Evolutionary conservation across 2,888 invertebrate species (phyloP), one percentile per base, ranked within the genome.

Genomic region (Phyto melanocephala): DNA sequence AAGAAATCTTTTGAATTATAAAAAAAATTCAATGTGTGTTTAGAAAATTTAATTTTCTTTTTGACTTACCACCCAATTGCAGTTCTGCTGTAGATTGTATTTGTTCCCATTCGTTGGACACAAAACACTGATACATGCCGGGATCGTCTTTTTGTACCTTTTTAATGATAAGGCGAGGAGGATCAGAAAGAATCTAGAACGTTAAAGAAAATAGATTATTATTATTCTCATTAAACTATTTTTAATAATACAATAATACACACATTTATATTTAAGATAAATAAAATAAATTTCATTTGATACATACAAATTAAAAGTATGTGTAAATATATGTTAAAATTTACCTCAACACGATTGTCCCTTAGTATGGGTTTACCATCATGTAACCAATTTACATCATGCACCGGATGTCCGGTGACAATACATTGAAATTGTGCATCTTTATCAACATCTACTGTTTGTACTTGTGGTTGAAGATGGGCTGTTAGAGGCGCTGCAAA

Each of bases 101-200:
- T 91, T 96, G 96, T 88, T 97, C 96, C 92, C 95, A 95, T 85
- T 95, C 95, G 88, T 96, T 96, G 87, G 95, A 94, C 6, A 95
- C 96, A 86, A 97, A 94, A 90, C 98, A 98, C 88, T 98, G 98
- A 91, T 97, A 98, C 94, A 97, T 95, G 50, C 98, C 98, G 78
- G 95, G 94, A 90, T 98, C 97, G 77, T 95, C 95, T 86, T 95
- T 94, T 85, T 95, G 94, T 63, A 97, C 92, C 81, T 93, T 93
- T 86, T 93, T 93, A 87, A 95, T 93, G 88, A 93, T 93, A 91
- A 94, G 89, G 86, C 92, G 92, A 40, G 91, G 89, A n/a, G 92
- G 91, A 87, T 91, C 91, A 11, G 90, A 89, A 40, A 90, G 87
- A 74, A 91, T 91, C 91, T 91, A 60, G 50, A 58, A 50, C 17